Base-by-base conservation (phyloP, 2,888 invertebrate genomes). In the Torymus aiolomorphi region DNA sequence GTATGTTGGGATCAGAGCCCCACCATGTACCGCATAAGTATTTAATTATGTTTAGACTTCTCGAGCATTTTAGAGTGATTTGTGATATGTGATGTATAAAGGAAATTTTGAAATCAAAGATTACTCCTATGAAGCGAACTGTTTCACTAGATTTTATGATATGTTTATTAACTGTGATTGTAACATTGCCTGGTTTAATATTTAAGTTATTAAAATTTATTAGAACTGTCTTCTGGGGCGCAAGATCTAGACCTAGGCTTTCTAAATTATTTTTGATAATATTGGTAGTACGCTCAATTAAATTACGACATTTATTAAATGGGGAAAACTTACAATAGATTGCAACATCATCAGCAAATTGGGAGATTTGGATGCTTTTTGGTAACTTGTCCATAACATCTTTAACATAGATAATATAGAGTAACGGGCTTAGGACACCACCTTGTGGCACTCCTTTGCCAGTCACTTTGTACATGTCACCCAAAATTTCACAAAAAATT, bases 401-500 rank as follows among this genome's bases (percentile, higher is more conserved):
- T 24, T 24, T 24, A 24, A 24, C 24, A 24, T 24, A 24, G 24
- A 24, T 24, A 24, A 24, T 24, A 24, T 24, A 24, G 3, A 24
- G 24, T 3, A 24, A 24, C 24, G 24, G 24, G 24, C 24, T 24
- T 24, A 24, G 24, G 24, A 24, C 24, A 24, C 24, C 24, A 24
- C 24, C 24, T 24, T 24, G 24, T 24, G 24, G 24, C 24, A 24
- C 24, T 24, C 24, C 3, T 24, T 24, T 24, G 24, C 24, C 24
- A 24, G n/a, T 11, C 12, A 61, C 8, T 67, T 11, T 1, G 67
- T 31, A 24, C 18, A 76, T 18, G 52, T 76, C 69, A 61, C 67
- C 76, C 20, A 67, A 67, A 20, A 76, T 59, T 61, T 57, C 51
- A 31, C 24, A 65, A 24, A 65, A 24, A n/a, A 24, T 65, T 31